phyloP scores from a whole-genome alignment of 2,113 vertebrate genomes.

The Regulus satrapa region DNA sequence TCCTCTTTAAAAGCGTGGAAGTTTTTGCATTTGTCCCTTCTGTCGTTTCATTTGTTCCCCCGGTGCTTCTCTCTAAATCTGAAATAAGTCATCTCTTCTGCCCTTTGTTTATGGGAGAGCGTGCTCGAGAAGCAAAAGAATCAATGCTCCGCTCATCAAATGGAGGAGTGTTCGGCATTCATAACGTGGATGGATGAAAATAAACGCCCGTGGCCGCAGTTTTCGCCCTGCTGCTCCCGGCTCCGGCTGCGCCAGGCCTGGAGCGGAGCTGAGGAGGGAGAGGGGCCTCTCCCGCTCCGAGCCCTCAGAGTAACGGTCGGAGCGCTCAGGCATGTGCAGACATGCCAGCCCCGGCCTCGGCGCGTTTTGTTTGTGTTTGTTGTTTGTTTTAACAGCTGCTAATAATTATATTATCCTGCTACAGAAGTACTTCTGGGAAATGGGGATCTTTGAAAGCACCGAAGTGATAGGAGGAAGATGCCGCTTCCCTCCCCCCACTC shows the following conservation, averaged over 20 bases:
- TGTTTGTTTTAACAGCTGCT: conserved; percentile 61
- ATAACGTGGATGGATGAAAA: neutral
- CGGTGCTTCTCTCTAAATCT: neutral
- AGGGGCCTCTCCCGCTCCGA: conserved; percentile 56
- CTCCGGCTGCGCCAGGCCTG: neutral
- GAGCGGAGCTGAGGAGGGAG: neutral
- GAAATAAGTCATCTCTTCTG: neutral
- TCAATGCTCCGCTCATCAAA: neutral
- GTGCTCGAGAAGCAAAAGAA: neutral
- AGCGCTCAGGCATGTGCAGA: conserved; percentile 63
- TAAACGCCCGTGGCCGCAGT: conserved; percentile 10
- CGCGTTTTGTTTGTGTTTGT: conserved; percentile 38
- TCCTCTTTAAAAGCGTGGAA: neutral
- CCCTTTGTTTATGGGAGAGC: conserved; percentile 12
- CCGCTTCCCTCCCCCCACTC: conserved; percentile 4
- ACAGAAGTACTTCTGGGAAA: conserved; percentile 36
- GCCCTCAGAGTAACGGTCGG: conserved; percentile 30
- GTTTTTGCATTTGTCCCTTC: neutral
- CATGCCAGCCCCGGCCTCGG: conserved; percentile 49
- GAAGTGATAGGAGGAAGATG: neutral
- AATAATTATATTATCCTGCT: conserved; percentile 57
- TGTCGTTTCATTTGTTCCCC: neutral
- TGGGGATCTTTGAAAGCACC: conserved; percentile 1
- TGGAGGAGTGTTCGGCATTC: neutral
- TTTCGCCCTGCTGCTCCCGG: neutral